phyloP scores from a whole-genome alignment of 2,797 vertebrate species.

The Ara ararauna region DNA sequence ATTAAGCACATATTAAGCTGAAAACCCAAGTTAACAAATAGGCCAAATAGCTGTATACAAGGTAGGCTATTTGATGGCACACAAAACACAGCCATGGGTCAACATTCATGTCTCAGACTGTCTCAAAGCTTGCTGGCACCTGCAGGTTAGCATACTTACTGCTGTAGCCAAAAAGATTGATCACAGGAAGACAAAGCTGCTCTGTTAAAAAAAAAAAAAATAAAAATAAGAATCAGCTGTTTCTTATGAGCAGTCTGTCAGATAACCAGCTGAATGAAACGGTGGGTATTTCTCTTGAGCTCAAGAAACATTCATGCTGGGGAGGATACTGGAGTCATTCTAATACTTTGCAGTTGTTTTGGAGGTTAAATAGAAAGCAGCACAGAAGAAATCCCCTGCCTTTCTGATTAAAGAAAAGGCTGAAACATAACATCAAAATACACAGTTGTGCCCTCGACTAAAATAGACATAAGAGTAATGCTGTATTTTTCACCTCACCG shows the following conservation, averaged over 20 bases:
- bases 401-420: conserved; percentile 32
- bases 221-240: conserved; percentile 48
- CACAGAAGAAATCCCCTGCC: conserved; percentile 2
- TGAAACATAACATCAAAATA: conserved; percentile 35
- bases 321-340: conserved; percentile 32
- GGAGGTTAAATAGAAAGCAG: background rate
- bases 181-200: conserved; percentile 42
- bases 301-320: conserved; percentile 16
- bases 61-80: background rate
- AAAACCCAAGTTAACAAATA: conserved; percentile 53
- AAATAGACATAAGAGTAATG: background rate
- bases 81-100: background rate
- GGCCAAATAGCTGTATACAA: conserved; percentile 19
- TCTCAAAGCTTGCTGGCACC: conserved; percentile 38
- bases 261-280: conserved; percentile 39
- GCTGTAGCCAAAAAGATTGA: conserved; percentile 44
- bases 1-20: conserved; percentile 66
- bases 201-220: conserved; percentile 6
- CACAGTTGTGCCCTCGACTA: conserved; percentile 12
- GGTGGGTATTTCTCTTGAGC: background rate
- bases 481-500: conserved; percentile 40
- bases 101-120: background rate
- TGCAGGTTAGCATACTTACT: conserved; percentile 32
- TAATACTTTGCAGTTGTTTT: conserved; percentile 57
- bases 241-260: conserved; percentile 39